These are phyloP conservation scores for Sarcophaga caerulescens DNA, from an alignment of 2,888 invertebrate species.

Conservation along the genomic window DNA sequence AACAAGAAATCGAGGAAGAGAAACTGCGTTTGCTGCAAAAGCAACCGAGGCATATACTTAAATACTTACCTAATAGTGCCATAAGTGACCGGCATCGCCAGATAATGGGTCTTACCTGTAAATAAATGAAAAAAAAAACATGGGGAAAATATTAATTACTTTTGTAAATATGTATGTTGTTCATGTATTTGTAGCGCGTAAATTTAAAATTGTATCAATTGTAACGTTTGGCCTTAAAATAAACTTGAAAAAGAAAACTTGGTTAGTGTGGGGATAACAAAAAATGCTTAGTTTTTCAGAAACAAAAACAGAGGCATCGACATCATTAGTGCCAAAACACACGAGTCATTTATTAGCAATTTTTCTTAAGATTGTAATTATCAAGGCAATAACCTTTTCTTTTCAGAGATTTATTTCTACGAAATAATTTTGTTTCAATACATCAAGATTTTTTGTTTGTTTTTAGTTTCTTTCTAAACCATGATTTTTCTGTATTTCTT, in stretches of 20 bases:
- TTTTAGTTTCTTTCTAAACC: background rate
- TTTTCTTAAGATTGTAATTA: background rate
- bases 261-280: too few species aligned
- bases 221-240: background rate
- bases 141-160: background rate
- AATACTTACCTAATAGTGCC: slow-evolving; percentile 31
- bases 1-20: slow-evolving; percentile 32
- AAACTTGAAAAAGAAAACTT: background rate
- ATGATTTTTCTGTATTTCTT: background rate
- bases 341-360: background rate
- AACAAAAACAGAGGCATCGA: background rate
- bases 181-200: background rate
- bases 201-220: background rate
- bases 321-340: slow-evolving; percentile 14
- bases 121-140: slow-evolving; percentile 22
- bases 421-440: slow-evolving; percentile 12
- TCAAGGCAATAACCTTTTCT: slow-evolving; percentile 40
- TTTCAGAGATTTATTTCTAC: background rate
- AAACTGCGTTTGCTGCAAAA: slow-evolving; percentile 26
- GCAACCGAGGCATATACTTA: slow-evolving; percentile 24
- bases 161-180: background rate
- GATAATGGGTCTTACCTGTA: slow-evolving; percentile 43
- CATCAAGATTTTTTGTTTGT: background rate
- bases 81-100: slow-evolving; percentile 34
- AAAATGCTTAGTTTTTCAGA: too few species aligned